phyloP scores from a whole-genome alignment of 2,113 vertebrate genomes.

The Chamaetylas fuelleborni region DNA sequence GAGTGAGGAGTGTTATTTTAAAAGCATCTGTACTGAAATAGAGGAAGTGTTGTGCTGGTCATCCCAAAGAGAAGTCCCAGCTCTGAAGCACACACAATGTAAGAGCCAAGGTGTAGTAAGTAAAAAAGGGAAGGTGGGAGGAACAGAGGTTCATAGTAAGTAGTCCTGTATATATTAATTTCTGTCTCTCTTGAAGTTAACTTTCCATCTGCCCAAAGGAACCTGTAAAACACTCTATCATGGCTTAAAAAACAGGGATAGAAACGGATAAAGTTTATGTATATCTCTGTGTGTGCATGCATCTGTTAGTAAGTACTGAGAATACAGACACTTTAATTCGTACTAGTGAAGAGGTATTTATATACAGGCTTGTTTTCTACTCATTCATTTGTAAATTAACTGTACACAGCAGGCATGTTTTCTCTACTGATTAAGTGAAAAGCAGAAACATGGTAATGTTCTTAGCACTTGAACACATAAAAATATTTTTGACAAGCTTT shows the following conservation, averaged over 20 bases:
- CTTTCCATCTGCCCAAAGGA: background rate
- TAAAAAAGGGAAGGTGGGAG: background rate
- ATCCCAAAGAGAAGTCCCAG: background rate
- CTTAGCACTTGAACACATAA: background rate
- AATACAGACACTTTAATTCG: background rate
- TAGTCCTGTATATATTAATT: background rate
- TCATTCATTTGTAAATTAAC: background rate
- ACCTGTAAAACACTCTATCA: background rate
- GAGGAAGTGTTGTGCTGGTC: background rate
- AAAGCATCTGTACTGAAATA: background rate
- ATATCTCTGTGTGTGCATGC: fast-evolving
- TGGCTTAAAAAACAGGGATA: background rate
- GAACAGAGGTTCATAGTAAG: background rate
- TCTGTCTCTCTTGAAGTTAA: background rate
- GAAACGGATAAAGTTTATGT: background rate
- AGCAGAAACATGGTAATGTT: background rate
- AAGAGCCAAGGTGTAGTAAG: background rate
- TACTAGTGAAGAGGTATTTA: background rate
- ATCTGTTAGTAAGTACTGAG: background rate
- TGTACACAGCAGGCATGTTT: background rate
- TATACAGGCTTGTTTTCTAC: background rate
- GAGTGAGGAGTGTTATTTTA: background rate
- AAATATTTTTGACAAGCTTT: background rate
- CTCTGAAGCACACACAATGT: background rate
- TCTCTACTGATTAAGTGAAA: background rate